phyloP scores from a whole-genome alignment of 1,140 invertebrate genomes.

The Phymorhynchus buccinoides region DNA sequence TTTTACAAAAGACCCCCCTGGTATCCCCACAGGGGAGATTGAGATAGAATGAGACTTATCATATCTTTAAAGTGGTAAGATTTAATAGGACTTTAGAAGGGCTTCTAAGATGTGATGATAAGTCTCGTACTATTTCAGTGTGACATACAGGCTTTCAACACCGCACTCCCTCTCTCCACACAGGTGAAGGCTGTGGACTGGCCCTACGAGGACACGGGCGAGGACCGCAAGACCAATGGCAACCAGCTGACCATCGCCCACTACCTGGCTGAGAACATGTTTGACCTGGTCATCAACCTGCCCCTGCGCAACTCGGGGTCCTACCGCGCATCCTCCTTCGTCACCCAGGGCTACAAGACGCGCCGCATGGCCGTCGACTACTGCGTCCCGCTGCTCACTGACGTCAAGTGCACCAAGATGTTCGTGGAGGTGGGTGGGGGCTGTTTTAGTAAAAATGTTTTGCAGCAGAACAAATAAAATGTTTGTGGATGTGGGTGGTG shows the following conservation, averaged over 20 bases:
- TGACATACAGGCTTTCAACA: no score
- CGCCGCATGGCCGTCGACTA: slow-evolving; percentile 97
- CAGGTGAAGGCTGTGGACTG: slow-evolving; percentile 96
- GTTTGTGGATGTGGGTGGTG: no score
- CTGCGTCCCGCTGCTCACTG: slow-evolving; percentile 96
- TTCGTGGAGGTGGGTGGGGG: slow-evolving; percentile 85
- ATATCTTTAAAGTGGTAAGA: no score
- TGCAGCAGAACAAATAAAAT: no score
- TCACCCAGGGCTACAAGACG: slow-evolving; percentile 84
- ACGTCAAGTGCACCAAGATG: slow-evolving; percentile 99
- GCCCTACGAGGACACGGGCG: slow-evolving; percentile 87
- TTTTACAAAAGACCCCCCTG: no score
- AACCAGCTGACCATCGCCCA: slow-evolving; percentile 90
- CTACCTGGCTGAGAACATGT: slow-evolving; percentile 92
- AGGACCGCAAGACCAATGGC: slow-evolving; percentile 82
- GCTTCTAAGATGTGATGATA: no score
- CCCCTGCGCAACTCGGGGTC: slow-evolving; percentile 93
- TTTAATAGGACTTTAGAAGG: no score
- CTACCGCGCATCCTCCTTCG: slow-evolving; percentile 92
- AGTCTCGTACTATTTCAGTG: no score
- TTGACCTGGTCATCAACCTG: slow-evolving; percentile 97
- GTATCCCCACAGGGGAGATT: no score
- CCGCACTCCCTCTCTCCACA: background rate
- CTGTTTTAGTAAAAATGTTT: no score
- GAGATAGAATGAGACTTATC: no score